These are phyloP conservation scores for Galbula dea DNA, from an alignment of 2,113 vertebrate genomes.

Conservation along the genomic window DNA sequence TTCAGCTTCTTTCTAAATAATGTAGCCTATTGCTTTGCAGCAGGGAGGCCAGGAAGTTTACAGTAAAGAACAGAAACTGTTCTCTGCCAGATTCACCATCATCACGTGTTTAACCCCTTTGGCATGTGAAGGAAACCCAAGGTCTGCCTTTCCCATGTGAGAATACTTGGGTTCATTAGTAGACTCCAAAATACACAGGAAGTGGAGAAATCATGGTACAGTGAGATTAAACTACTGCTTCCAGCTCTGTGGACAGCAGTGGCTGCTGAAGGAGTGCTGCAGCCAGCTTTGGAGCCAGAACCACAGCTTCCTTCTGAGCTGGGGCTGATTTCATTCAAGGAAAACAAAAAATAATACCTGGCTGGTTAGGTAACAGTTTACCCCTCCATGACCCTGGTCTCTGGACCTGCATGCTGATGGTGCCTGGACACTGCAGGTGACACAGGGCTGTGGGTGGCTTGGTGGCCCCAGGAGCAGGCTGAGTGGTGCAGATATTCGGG, in stretches of 20 bases:
- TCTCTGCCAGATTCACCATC: neutral
- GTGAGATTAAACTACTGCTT: constrained; percentile 36
- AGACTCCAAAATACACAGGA: neutral
- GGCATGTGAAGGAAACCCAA: neutral
- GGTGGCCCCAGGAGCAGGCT: fast-evolving
- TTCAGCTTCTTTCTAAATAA: neutral
- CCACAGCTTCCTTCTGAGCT: constrained; percentile 2
- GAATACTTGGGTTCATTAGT: neutral
- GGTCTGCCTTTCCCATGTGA: neutral
- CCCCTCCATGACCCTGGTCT: neutral
- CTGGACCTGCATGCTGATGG: fast-evolving
- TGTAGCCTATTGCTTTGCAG: neutral
- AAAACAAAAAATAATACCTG: neutral
- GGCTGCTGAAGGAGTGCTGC: neutral
- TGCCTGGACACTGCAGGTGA: neutral
- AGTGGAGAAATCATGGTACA: neutral
- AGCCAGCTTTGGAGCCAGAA: neutral
- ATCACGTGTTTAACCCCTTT: neutral
- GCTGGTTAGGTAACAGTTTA: neutral
- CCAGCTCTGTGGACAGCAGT: neutral
- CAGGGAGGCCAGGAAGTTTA: neutral
- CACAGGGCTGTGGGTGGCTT: fast-evolving
- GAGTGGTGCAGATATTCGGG: neutral
- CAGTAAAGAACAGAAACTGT: neutral
- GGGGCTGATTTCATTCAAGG: neutral